Evolutionary conservation across 2,113 vertebrate species (phyloP), one percentile per base, ranked within the genome.

Genomic region (Dascyllus trimaculatus): DNA sequence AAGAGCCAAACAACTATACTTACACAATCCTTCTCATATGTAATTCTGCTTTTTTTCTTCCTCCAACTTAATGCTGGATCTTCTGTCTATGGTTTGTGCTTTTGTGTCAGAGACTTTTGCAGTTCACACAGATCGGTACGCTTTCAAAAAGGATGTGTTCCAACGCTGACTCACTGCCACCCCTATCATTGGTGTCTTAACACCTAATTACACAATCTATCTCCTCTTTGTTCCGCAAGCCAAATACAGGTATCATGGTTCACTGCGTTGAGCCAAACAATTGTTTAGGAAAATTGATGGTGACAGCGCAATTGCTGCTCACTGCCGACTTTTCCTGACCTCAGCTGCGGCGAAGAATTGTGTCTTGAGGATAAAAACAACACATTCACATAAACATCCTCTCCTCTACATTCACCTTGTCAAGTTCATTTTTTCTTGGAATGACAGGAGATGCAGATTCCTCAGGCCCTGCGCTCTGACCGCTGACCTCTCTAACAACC

Each of bases 401-500:
- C 51, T 59, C 24, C 10, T 18, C 58, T 17, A 22, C 61, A 56
- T 81, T 87, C 92, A 99, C 98, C 96, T 99, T 98, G 86, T 99
- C 97, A 68, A 96, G 89, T 51, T 99, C 97, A 70, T 89, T 80
- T 92, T 96, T 99, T 89, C 95, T 95, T 0, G 90, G 93, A 79
- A 95, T 90, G 81, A 94, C 82, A 0, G 97, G 97, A 21, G 97
- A 99, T 0, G 91, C 91, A 21, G 96, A 93, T 14, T 87, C 89
- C 53, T 97, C 97, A 0, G 86, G 54, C 5, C 85, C 94, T 0
- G 91, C 68, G 1, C 29, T 62, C 0, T 95, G 93, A 57, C 91
- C 93, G 81, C 95, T 97, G 51, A 95, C 95, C 78, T 99, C 97
- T 85, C 94, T 95, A 69, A 99, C 96, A 60, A 97, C 96, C 98